Base-by-base conservation (phyloP, 2,888 invertebrate species). In the Drosophila anomalata region DNA sequence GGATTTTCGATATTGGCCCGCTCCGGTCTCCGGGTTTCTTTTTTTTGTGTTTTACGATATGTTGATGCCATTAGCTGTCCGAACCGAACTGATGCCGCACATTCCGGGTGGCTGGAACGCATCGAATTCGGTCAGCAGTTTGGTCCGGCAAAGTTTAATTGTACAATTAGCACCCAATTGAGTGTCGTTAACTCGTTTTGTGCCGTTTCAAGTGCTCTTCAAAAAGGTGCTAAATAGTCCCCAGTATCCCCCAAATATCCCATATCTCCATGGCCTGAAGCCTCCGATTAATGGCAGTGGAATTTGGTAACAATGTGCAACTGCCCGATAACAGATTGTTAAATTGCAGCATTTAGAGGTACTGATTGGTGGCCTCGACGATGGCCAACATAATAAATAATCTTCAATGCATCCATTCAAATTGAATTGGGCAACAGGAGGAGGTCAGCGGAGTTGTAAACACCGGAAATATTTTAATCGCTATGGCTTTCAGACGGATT, bases 101-200 rank as follows among this genome's bases (percentile, higher is more conserved):
- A 53, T 36, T 53, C 47, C 26, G 56, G 48, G 55, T 58, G 46
- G 56, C 47, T 41, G 51, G 41, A 41, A 48, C 52, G 31, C 55
- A 36, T n/a, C 62, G 71, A 36, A 48, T 54, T 29, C 39, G 51
- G 67, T 44, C 24, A 12, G 44, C 55, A 53, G 22, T 47, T 50
- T 31, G 48, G 69, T 61, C 46, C 65, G 61, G 63, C 66, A 46
- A 14, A 66, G 76, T 87, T 87, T 88, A 89, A 86, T 88, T 86
- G 79, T 83, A 76, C 81, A 88, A 89, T 89, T 89, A 87, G 84
- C 87, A 89, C 83, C 77, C 84, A 86, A 78, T 87, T 80, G 84
- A 89, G 87, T 73, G 72, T 83, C 83, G 89, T 85, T 89, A 89
- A 79, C 88, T 89, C 77, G 77, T 72, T 77, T 67, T 70, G 59